Evolutionary conservation across 2,888 invertebrate genomes (phyloP).

Genomic region (Agrypnus murinus): DNA sequence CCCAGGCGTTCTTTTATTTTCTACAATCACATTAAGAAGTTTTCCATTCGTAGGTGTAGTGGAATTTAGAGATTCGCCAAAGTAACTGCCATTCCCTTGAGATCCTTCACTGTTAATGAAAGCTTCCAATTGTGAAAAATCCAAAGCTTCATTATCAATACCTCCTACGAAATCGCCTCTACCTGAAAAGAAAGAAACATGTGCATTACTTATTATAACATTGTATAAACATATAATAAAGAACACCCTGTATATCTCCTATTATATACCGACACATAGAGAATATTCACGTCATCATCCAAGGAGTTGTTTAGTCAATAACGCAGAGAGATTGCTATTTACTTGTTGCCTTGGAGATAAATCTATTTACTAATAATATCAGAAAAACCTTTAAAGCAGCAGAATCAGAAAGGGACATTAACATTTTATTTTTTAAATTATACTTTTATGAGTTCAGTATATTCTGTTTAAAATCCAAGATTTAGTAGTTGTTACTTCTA

Average conservation of each 20-base stretch:
- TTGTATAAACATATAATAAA: background rate
- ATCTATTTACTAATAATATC: constrained; percentile 23
- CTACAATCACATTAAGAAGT: constrained; percentile 69
- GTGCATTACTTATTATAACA: background rate
- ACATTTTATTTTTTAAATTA: no score
- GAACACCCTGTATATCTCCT: constrained; percentile 20
- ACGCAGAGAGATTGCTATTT: constrained; percentile 40
- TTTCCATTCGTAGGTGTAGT: constrained; percentile 61
- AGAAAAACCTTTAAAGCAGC: background rate
- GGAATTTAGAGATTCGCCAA: constrained; percentile 68
- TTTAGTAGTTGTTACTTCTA: no score
- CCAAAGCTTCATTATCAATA: constrained; percentile 89
- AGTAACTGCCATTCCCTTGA: constrained; percentile 71
- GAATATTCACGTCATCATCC: constrained; percentile 32
- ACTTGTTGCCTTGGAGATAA: constrained; percentile 38
- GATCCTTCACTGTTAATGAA: constrained; percentile 84
- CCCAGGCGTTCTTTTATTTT: constrained; percentile 68
- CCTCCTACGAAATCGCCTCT: constrained; percentile 87
- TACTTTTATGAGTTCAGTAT: no score
- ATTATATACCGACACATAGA: background rate
- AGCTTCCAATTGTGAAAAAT: constrained; percentile 88
- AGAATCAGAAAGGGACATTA: no score
- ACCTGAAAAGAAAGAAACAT: constrained; percentile 74
- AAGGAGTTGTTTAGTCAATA: constrained; percentile 46
- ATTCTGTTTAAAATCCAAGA: no score